A percentile compares a stretch with the other conserved stretches of the same genome.
Evolutionary conservation across 2,113 vertebrate genomes (phyloP).

Genomic region (Tragelaphus scriptus): DNA sequence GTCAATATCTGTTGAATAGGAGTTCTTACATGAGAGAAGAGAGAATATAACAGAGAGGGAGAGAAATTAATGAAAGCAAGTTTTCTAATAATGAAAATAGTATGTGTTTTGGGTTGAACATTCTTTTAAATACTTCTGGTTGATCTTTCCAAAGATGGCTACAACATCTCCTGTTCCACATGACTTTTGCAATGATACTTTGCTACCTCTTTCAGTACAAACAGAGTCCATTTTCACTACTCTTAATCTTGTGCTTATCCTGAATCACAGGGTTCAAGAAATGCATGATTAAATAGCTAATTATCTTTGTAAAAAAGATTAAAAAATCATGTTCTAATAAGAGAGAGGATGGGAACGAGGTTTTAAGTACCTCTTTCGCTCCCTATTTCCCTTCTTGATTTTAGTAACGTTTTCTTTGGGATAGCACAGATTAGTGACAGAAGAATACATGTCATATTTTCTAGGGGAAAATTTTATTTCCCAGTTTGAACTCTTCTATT

Average conservation of each 20-base stretch:
- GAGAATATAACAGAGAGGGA: not conserved
- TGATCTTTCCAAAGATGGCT: not conserved
- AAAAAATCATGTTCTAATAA: not conserved
- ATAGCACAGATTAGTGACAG: not conserved
- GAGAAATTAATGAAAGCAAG: not conserved
- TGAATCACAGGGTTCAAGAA: not conserved
- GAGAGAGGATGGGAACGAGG: not conserved
- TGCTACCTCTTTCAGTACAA: not conserved
- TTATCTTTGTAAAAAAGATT: not conserved
- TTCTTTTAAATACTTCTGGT: not conserved
- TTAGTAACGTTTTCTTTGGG: not conserved
- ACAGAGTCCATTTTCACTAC: not conserved
- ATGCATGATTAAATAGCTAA: not conserved
- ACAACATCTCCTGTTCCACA: not conserved
- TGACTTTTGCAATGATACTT: not conserved
- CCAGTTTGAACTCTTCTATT: not conserved
- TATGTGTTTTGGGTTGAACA: not conserved
- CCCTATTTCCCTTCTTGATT: not conserved
- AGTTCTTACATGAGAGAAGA: not conserved
- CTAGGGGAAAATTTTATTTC: not conserved
- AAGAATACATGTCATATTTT: not conserved
- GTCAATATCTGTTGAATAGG: not conserved
- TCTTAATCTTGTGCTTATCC: not conserved
- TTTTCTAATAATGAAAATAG: not conserved
- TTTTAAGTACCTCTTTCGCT: not conserved